These are phyloP conservation scores for Serranus cabrilla DNA, from an alignment of 2,797 vertebrate genomes.

Conservation along the genomic window DNA sequence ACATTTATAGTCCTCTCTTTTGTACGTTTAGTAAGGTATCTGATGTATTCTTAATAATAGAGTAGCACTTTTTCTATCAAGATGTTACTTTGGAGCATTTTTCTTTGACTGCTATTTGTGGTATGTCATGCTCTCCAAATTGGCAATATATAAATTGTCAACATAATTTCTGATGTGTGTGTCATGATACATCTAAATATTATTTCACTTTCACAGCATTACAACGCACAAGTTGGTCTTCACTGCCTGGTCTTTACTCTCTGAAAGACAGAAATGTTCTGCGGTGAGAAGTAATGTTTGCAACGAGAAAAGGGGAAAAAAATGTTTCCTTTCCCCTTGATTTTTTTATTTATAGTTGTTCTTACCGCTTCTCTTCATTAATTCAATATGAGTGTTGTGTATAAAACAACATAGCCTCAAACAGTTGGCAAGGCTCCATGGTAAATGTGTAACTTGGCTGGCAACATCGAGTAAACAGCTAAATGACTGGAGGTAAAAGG, in stretches of 20 bases:
- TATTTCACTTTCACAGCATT: background rate
- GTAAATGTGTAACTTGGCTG: constrained; percentile 48
- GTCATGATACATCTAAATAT: background rate
- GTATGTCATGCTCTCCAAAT: too few species aligned
- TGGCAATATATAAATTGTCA: background rate
- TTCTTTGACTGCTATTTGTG: too few species aligned
- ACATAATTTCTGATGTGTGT: background rate
- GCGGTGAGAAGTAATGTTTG: background rate
- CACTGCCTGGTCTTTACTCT: too few species aligned
- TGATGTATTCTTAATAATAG: too few species aligned
- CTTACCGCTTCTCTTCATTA: constrained; percentile 8
- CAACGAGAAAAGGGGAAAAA: too few species aligned
- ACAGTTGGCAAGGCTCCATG: constrained; percentile 35
- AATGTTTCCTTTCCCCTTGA: background rate
- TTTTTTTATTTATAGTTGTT: background rate
- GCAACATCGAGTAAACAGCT: constrained; percentile 35
- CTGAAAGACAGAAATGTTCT: background rate
- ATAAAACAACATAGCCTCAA: constrained; percentile 23
- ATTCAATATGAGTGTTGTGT: constrained; percentile 23
- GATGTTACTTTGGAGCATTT: too few species aligned
- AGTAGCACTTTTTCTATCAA: background rate
- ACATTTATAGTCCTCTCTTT: too few species aligned
- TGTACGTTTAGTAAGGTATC: too few species aligned
- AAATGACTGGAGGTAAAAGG: constrained; percentile 33
- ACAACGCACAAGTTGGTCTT: background rate